phyloP scores from a whole-genome alignment of 2,113 vertebrate genomes.

The Leptodactylus fuscus region DNA sequence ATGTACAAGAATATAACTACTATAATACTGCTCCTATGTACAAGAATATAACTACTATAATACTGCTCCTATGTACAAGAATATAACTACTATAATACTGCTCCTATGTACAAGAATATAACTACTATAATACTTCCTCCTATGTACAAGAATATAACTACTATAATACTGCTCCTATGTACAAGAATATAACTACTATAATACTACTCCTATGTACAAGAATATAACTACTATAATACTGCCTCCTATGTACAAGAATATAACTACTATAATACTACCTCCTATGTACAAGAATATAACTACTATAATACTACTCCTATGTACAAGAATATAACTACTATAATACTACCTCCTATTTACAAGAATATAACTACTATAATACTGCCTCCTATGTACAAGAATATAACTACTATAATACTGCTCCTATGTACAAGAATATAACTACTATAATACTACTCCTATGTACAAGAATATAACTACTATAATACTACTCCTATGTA shows the following conservation, averaged over 20 bases:
- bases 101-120: background rate
- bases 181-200: slow-evolving; percentile 21
- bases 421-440: slow-evolving; percentile 15
- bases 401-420: slow-evolving; percentile 9
- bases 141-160: slow-evolving; percentile 3
- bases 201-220: slow-evolving; percentile 1
- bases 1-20: slow-evolving; percentile 2
- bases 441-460: slow-evolving; percentile 14
- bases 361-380: slow-evolving; percentile 19
- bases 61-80: background rate
- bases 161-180: slow-evolving; percentile 5
- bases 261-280: background rate
- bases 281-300: slow-evolving; percentile 11
- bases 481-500: slow-evolving; percentile 14
- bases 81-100: slow-evolving; percentile 19
- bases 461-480: slow-evolving; percentile 14
- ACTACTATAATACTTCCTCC: background rate
- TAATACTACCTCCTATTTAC: slow-evolving; percentile 1
- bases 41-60: slow-evolving; percentile 23
- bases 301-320: slow-evolving; percentile 10
- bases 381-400: background rate
- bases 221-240: slow-evolving; percentile 7
- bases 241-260: slow-evolving; percentile 16
- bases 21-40: slow-evolving; percentile 5
- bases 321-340: slow-evolving; percentile 18